Conservation (phyloP, 2,113 vertebrate genomes). For the Gavia stellata region DNA sequence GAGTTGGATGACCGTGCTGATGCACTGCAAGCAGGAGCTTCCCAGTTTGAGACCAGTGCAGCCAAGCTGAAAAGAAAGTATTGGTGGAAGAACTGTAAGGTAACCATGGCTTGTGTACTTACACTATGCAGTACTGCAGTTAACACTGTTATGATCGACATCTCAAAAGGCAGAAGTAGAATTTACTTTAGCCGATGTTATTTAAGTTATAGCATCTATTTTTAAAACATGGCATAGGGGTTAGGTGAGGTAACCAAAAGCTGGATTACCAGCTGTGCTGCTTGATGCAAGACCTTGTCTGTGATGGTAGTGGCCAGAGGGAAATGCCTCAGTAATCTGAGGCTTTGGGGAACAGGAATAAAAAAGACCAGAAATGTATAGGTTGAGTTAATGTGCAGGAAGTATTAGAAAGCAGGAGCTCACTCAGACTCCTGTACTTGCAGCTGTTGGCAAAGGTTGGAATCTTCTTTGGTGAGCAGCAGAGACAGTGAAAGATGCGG, state of each 20-base stretch:
- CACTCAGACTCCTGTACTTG: not conserved
- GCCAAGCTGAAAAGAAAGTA: conserved; percentile 82
- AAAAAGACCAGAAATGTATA: not conserved
- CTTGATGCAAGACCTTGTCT: not conserved
- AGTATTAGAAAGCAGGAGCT: not conserved
- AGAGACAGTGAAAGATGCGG: not conserved
- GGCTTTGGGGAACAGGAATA: not conserved
- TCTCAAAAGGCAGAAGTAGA: not conserved
- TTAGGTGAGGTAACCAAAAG: not conserved
- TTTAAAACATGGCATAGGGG: not conserved
- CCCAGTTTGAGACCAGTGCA: conserved; percentile 92
- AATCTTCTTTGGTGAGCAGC: not conserved
- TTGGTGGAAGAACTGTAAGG: conserved; percentile 86
- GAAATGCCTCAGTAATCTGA: not conserved
- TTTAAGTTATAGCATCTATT: not conserved
- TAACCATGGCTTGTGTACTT: not conserved
- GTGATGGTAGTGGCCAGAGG: not conserved
- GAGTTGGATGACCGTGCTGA: conserved; percentile 93
- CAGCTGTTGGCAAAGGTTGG: not conserved
- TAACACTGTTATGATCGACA: fast-evolving
- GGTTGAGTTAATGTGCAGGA: not conserved
- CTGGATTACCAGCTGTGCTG: not conserved
- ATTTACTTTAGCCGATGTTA: not conserved
- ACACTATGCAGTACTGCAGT: not conserved
- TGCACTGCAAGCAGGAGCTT: conserved; percentile 91